phyloP scores from a whole-genome alignment of 2,113 vertebrate species.

The Phylloscopus trochilus region DNA sequence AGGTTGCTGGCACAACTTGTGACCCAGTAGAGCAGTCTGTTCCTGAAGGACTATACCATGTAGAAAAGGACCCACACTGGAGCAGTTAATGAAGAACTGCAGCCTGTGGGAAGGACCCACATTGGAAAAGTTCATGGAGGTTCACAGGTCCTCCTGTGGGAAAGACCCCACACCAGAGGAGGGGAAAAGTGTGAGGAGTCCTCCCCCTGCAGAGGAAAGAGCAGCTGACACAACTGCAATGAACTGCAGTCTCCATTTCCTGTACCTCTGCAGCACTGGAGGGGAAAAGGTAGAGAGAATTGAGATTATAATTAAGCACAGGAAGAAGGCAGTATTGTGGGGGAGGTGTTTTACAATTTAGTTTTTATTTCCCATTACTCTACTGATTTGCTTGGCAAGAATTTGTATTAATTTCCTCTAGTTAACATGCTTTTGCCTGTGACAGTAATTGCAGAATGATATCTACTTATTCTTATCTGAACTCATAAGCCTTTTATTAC shows the following conservation, averaged over 20 bases:
- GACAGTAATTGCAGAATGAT: background rate
- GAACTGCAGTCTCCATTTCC: background rate
- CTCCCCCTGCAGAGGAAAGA: background rate
- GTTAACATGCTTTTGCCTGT: background rate
- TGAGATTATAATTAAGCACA: background rate
- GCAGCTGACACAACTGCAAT: background rate
- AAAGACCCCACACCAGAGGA: background rate
- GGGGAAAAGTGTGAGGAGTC: background rate
- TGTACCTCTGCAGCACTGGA: fast-evolving
- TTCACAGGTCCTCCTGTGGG: background rate
- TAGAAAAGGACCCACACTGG: background rate
- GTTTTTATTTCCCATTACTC: background rate
- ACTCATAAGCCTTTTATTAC: fast-evolving
- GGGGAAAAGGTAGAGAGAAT: background rate
- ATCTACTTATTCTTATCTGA: background rate
- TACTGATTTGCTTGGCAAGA: background rate
- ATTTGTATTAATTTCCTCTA: background rate
- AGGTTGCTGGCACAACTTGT: background rate
- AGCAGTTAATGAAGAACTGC: background rate
- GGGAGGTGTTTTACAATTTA: background rate
- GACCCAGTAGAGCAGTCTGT: fast-evolving
- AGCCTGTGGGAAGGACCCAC: background rate
- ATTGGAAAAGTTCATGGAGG: background rate
- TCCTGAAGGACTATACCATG: background rate
- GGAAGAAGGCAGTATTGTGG: background rate